Evolutionary conservation across 2,797 vertebrate species (phyloP).

Genomic region (Myotis pilosus): DNA sequence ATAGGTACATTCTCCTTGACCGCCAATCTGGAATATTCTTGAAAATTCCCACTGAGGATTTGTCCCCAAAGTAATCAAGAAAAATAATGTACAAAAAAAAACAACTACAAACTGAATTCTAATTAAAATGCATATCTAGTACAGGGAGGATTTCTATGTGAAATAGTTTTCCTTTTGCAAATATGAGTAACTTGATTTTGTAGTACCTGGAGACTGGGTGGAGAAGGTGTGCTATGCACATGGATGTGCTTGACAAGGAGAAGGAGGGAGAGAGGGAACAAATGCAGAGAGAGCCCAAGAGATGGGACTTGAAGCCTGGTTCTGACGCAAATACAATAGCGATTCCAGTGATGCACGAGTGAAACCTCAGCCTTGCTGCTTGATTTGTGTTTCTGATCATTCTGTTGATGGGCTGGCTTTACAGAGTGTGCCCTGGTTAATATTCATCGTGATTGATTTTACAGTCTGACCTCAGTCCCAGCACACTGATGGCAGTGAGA

Average conservation of each 20-base stretch:
- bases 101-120: background rate
- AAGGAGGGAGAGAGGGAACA: background rate
- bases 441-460: constrained; percentile 60
- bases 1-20: background rate
- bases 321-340: background rate
- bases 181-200: background rate
- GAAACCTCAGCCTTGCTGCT: background rate
- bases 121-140: background rate
- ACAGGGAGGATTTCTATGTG: background rate
- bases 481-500: constrained; percentile 45
- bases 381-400: constrained; percentile 67
- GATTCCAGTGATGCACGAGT: background rate
- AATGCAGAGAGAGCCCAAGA: background rate
- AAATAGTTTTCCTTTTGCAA: background rate
- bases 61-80: background rate
- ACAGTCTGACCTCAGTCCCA: background rate
- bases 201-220: background rate
- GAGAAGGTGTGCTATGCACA: background rate
- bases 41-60: background rate
- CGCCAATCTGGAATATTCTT: background rate
- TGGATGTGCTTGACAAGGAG: background rate
- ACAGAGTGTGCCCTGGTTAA: constrained; percentile 47
- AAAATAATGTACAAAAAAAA: background rate
- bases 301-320: background rate
- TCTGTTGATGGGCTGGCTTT: constrained; percentile 56